Percentiles rank a stretch among this genome's conserved stretches.
Evolutionary conservation across 1,140 invertebrate genomes (phyloP).

Genomic region (Mizuhopecten yessoensis): DNA sequence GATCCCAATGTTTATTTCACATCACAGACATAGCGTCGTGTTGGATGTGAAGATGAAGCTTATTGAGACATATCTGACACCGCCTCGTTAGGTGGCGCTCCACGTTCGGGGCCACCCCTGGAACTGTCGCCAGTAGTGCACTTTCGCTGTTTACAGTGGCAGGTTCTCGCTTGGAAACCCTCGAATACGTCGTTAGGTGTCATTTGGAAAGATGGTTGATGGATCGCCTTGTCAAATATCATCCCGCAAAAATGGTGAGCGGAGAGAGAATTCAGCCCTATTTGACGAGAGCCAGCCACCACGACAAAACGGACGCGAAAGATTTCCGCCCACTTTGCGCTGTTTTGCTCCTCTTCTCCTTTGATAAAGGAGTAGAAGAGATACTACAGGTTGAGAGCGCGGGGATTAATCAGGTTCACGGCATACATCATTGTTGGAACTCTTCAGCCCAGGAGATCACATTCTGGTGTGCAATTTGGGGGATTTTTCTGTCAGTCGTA

Average conservation of each 20-base stretch:
- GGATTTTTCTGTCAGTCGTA: conserved; percentile 6
- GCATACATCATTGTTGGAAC: conserved; percentile 4
- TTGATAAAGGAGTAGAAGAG: neutral
- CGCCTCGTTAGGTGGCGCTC: too few species aligned
- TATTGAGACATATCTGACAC: too few species aligned
- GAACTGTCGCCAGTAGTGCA: neutral
- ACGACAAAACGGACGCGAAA: neutral
- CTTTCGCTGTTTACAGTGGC: neutral
- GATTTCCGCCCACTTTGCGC: neutral
- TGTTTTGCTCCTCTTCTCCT: neutral
- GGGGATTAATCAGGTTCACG: neutral
- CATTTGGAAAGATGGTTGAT: conserved; percentile 3
- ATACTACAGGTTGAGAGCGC: neutral
- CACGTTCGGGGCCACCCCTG: neutral
- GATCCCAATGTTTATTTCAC: too few species aligned
- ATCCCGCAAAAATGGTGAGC: neutral
- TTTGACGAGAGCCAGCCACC: conserved; percentile 4
- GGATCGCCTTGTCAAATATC: neutral
- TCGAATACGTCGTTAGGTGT: neutral
- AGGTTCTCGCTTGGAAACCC: conserved; percentile 8
- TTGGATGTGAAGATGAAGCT: too few species aligned
- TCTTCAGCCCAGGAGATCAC: neutral
- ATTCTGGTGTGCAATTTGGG: conserved; percentile 9
- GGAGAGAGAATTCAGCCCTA: neutral
- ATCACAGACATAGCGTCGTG: too few species aligned